A percentile compares a stretch with the other conserved stretches of the same genome.
Conservation (phyloP, 2,888 invertebrate genomes). For the Listrodromus nycthemerus region DNA sequence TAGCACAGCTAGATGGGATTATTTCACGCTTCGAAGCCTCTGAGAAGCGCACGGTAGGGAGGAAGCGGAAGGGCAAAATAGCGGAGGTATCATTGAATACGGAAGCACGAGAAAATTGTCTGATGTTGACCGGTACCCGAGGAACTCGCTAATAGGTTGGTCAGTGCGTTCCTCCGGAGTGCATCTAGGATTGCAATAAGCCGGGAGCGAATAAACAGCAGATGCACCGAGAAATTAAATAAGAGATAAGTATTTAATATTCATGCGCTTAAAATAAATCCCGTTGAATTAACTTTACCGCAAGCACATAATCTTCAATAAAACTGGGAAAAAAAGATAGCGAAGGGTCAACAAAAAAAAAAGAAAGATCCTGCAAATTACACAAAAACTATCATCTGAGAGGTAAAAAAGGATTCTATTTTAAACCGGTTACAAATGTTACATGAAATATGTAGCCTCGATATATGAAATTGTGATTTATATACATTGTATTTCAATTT, state of each 20-base stretch:
- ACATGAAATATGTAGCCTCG: too few relatives aligned
- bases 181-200: constrained; percentile 9
- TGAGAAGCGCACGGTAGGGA: not conserved
- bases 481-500: too few relatives aligned
- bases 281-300: not conserved
- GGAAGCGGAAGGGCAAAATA: constrained; percentile 1
- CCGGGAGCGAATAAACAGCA: constrained; percentile 31
- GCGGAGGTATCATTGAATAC: constrained; percentile 21
- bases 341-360: not conserved
- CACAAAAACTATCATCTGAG: not conserved
- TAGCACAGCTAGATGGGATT: not conserved
- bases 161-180: not conserved
- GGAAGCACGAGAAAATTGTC: constrained; percentile 11
- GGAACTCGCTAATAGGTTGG: constrained; percentile 14
- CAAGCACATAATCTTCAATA: not conserved
- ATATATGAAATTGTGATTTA: too few relatives aligned
- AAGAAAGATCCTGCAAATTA: not conserved
- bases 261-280: not conserved
- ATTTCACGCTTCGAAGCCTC: constrained; percentile 1
- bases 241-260: constrained; percentile 20
- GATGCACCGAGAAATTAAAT: constrained; percentile 26
- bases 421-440: too few relatives aligned
- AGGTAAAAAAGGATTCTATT: too few relatives aligned
- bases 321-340: not conserved
- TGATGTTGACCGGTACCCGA: not conserved